Conservation (phyloP, 92 coral and sea anemone species). For the Pocillopora grandis region DNA sequence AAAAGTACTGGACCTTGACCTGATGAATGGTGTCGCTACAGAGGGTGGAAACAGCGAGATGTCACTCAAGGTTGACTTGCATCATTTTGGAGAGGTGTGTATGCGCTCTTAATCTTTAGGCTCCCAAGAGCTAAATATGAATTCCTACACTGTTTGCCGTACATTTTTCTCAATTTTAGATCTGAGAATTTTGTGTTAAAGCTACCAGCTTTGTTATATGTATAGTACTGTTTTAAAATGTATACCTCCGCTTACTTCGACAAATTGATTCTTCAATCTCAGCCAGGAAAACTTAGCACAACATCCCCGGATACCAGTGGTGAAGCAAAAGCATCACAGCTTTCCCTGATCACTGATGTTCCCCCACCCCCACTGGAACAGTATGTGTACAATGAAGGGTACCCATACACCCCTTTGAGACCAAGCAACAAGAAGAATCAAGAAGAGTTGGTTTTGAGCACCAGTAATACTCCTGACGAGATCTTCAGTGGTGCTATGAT, state of each 20-base stretch:
- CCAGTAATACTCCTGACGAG: conserved; percentile 67
- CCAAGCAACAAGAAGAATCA: conserved; percentile 65
- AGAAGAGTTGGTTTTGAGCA: conserved; percentile 29
- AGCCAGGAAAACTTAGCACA: conserved; percentile 33
- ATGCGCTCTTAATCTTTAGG: background rate
- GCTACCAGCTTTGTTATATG: too few species aligned
- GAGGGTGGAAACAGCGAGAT: conserved; percentile 60
- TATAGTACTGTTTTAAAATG: too few species aligned
- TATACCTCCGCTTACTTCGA: too few species aligned
- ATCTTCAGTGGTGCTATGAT: conserved; percentile 84
- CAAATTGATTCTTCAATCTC: background rate
- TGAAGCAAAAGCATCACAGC: conserved; percentile 45
- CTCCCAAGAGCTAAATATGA: background rate
- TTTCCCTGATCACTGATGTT: conserved; percentile 78
- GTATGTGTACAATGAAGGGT: conserved; percentile 87
- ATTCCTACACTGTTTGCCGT: background rate
- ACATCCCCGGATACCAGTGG: background rate
- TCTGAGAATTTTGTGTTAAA: too few species aligned
- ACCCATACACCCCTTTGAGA: conserved; percentile 69
- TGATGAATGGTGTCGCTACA: conserved; percentile 32
- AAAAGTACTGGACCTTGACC: conserved; percentile 75
- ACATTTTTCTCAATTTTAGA: too few species aligned
- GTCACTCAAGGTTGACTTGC: conserved; percentile 72
- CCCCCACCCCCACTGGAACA: conserved; percentile 94
- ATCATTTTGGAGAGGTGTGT: conserved; percentile 81